Conservation (phyloP, 2,797 vertebrate genomes). For the Eptatretus atami region DNA sequence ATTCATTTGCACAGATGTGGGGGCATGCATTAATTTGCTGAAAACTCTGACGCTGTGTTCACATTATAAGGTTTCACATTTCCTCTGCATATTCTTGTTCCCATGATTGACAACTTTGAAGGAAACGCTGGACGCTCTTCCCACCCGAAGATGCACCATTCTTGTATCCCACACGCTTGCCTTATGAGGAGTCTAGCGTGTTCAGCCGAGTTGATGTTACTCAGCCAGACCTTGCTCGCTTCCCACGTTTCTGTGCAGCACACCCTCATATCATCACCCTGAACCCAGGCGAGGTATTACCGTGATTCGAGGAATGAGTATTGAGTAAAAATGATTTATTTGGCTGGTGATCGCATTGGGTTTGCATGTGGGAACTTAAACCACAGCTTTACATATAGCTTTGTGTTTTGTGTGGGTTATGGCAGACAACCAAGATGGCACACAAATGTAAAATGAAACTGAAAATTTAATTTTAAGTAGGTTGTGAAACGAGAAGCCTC, state of each 20-base stretch:
- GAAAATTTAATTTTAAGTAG: too few species aligned
- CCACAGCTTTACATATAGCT: too few species aligned
- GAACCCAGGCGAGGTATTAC: slow-evolving; percentile 48
- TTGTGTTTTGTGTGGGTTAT: too few species aligned
- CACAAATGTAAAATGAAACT: too few species aligned
- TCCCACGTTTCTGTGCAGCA: slow-evolving; percentile 26
- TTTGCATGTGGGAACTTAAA: too few species aligned
- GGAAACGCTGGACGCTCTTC: slow-evolving; percentile 75
- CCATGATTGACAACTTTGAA: slow-evolving; percentile 14
- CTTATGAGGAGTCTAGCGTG: slow-evolving; percentile 83
- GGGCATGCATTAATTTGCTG: slow-evolving; percentile 11
- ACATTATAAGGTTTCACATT: slow-evolving; percentile 9
- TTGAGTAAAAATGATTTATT: background rate
- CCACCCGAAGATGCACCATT: slow-evolving; percentile 36
- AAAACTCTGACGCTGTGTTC: slow-evolving; percentile 11
- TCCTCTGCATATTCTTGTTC: slow-evolving; percentile 11
- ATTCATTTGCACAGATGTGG: too few species aligned
- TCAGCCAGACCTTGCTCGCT: slow-evolving; percentile 29
- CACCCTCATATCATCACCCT: slow-evolving; percentile 28
- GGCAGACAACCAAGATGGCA: too few species aligned
- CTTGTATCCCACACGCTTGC: slow-evolving; percentile 73
- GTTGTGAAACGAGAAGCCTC: too few species aligned
- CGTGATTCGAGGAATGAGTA: background rate
- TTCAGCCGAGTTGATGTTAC: slow-evolving; percentile 55
- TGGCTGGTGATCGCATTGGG: too few species aligned